These are phyloP conservation scores for Hemiscyllium ocellatum DNA, from an alignment of 2,113 vertebrate species.

Conservation along the genomic window DNA sequence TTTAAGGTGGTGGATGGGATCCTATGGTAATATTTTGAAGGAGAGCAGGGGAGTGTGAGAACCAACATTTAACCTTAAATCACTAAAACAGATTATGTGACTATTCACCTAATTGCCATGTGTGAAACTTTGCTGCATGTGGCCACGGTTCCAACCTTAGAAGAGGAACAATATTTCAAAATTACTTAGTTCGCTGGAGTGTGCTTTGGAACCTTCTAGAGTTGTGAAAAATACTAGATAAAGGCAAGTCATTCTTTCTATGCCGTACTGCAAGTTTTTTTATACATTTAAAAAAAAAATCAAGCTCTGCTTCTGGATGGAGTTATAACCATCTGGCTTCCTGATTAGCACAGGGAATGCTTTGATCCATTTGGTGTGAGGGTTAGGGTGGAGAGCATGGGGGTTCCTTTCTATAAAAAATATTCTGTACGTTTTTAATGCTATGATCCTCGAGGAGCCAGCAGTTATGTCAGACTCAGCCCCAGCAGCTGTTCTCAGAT, in stretches of 20 bases:
- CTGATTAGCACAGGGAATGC: background rate
- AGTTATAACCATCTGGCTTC: background rate
- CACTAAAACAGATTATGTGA: background rate
- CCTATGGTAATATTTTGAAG: background rate
- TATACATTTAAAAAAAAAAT: background rate
- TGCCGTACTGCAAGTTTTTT: background rate
- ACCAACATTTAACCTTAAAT: background rate
- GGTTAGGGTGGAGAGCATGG: background rate
- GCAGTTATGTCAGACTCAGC: background rate
- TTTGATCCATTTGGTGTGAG: background rate
- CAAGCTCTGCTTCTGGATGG: background rate
- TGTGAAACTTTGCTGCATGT: background rate
- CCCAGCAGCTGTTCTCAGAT: background rate
- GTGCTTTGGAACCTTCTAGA: background rate
- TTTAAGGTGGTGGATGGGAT: too few species aligned
- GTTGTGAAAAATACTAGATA: background rate
- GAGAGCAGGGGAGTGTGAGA: background rate
- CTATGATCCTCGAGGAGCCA: background rate
- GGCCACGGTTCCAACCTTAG: background rate
- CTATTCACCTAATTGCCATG: background rate
- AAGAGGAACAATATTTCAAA: background rate
- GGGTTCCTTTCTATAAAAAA: background rate
- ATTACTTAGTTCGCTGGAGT: background rate
- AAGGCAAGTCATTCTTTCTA: background rate
- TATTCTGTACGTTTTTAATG: background rate